Conservation (phyloP, 2,888 invertebrate species). For the Carpatolechia fugitivella region DNA sequence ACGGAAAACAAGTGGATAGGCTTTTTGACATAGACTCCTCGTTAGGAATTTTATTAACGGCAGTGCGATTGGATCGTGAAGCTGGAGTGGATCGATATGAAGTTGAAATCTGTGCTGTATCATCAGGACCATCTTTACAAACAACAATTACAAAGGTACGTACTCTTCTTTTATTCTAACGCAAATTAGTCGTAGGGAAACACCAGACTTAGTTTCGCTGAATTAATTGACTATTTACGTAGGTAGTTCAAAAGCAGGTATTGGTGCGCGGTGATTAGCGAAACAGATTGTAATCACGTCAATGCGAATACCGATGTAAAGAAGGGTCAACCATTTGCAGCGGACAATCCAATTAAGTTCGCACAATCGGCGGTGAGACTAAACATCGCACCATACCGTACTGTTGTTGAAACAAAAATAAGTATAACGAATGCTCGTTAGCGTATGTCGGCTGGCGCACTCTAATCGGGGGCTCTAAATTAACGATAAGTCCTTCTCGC, state of each 20-base stretch:
- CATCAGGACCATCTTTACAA: constrained; percentile 84
- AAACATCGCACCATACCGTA: constrained; percentile 68
- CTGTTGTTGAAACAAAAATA: constrained; percentile 68
- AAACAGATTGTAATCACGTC: constrained; percentile 33
- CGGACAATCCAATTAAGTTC: constrained; percentile 68
- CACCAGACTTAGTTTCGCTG: too few relatives aligned
- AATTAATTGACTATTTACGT: too few relatives aligned
- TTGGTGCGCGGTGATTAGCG: constrained; percentile 27
- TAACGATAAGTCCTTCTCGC: constrained; percentile 72
- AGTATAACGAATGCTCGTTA: constrained; percentile 74
- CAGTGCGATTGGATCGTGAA: constrained; percentile 90
- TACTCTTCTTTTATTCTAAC: not conserved
- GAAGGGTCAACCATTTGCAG: constrained; percentile 40
- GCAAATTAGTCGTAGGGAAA: too few relatives aligned
- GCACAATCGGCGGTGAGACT: constrained; percentile 65
- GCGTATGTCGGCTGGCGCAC: constrained; percentile 64
- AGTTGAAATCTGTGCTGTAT: constrained; percentile 91
- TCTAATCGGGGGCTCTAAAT: constrained; percentile 76
- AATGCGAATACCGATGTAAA: constrained; percentile 36
- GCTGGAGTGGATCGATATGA: constrained; percentile 89
- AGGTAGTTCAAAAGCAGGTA: not conserved
- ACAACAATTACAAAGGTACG: constrained; percentile 92
- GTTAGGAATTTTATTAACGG: constrained; percentile 92
- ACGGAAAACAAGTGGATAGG: constrained; percentile 88
- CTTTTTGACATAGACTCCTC: constrained; percentile 95